Percentiles rank a stretch among this genome's conserved stretches.
Evolutionary conservation across 2,888 invertebrate species (phyloP).

Genomic region (Frankliniella fusca): DNA sequence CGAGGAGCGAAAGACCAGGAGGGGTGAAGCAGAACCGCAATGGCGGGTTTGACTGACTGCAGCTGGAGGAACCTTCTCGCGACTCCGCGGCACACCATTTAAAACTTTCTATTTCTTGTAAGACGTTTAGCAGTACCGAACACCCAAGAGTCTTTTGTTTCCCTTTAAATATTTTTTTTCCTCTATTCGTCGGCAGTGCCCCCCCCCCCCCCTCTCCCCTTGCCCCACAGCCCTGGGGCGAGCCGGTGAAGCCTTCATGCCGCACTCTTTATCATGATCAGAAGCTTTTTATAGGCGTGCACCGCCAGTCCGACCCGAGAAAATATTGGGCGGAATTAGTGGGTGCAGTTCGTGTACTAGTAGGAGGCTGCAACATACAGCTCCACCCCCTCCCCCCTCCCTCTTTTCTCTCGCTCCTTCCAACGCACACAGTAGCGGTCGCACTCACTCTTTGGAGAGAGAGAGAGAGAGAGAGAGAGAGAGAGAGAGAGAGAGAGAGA

Average conservation of each 20-base stretch:
- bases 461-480: background rate
- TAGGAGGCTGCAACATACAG: background rate
- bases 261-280: slow-evolving; percentile 2
- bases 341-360: background rate
- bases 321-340: slow-evolving; percentile 21
- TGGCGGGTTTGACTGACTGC: too few relatives aligned
- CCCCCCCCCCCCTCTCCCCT: background rate
- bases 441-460: background rate
- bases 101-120: too few relatives aligned
- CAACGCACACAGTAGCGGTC: background rate
- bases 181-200: too few relatives aligned
- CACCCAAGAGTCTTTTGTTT: too few relatives aligned
- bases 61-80: too few relatives aligned
- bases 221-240: background rate
- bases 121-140: too few relatives aligned
- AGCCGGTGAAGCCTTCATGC: background rate
- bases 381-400: background rate
- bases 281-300: slow-evolving; percentile 13
- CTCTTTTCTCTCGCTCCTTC: background rate
- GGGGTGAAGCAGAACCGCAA: too few relatives aligned
- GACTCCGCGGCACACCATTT: too few relatives aligned
- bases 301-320: background rate
- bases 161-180: too few relatives aligned
- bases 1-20: too few relatives aligned
- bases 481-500: background rate